Evolutionary conservation across 2,113 vertebrate species (phyloP).

Genomic region (Delphinus delphis): DNA sequence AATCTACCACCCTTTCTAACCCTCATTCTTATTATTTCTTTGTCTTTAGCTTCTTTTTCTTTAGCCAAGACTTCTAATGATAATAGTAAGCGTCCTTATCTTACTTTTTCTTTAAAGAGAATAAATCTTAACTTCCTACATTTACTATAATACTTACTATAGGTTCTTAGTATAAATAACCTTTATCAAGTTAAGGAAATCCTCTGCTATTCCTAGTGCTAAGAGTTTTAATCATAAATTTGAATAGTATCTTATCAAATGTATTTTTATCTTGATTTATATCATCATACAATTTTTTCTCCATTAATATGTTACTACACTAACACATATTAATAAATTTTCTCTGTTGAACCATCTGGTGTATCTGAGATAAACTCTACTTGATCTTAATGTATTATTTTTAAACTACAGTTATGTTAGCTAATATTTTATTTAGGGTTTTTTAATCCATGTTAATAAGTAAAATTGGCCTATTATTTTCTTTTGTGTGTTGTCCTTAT

Average conservation of each 20-base stretch:
- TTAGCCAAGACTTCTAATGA: neutral
- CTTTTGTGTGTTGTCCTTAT: neutral
- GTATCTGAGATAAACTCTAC: constrained; percentile 16
- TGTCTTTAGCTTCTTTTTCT: neutral
- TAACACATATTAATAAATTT: neutral
- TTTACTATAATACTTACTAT: neutral
- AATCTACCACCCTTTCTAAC: neutral
- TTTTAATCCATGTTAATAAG: neutral
- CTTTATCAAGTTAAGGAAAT: neutral
- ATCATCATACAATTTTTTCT: neutral
- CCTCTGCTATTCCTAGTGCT: neutral
- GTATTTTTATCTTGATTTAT: neutral
- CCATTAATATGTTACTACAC: neutral
- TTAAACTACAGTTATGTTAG: neutral
- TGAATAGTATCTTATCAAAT: neutral
- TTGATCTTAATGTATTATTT: neutral
- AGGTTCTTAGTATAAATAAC: neutral
- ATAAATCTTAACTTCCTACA: neutral
- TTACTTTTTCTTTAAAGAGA: neutral
- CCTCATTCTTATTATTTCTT: neutral
- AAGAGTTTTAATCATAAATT: neutral
- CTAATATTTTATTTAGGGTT: constrained; percentile 3
- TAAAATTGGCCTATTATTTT: neutral
- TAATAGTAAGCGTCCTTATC: neutral
- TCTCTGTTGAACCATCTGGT: neutral